Evolutionary conservation across 2,888 invertebrate genomes (phyloP).

Genomic region (Galerucella pusilla): DNA sequence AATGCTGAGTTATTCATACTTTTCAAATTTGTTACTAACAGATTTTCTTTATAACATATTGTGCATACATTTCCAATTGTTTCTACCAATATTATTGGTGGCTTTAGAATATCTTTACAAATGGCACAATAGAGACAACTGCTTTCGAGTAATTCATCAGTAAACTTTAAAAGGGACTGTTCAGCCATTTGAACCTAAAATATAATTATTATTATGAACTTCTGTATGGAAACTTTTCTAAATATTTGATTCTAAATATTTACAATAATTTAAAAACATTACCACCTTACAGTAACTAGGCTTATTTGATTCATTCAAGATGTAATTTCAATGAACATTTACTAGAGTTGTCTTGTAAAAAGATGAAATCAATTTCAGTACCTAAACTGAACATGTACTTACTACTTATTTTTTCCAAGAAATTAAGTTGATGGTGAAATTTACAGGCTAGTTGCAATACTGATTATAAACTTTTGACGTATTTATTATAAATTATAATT

Average conservation of each 20-base stretch:
- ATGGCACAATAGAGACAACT: slow-evolving; percentile 41
- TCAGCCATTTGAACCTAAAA: slow-evolving; percentile 42
- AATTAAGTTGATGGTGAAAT: neutral
- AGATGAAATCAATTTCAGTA: too few relatives aligned
- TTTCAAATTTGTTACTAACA: slow-evolving; percentile 31
- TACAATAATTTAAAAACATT: too few relatives aligned
- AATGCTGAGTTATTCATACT: slow-evolving; percentile 49
- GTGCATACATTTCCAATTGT: slow-evolving; percentile 56
- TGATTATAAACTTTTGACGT: neutral
- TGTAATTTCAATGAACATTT: too few relatives aligned
- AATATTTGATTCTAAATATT: too few relatives aligned
- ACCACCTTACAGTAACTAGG: too few relatives aligned
- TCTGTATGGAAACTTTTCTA: neutral
- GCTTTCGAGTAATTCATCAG: slow-evolving; percentile 48
- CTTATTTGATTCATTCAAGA: neutral
- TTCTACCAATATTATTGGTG: slow-evolving; percentile 57
- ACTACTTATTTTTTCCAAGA: neutral
- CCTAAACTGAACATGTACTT: too few relatives aligned
- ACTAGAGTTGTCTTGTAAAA: too few relatives aligned
- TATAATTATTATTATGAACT: neutral
- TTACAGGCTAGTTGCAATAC: neutral
- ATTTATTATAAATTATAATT: neutral
- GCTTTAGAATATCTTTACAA: slow-evolving; percentile 54
- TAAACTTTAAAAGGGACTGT: slow-evolving; percentile 46
- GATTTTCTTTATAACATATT: slow-evolving; percentile 50